Conservation (phyloP, 2,888 invertebrate species). For the Trypoxylon attenuatum region DNA sequence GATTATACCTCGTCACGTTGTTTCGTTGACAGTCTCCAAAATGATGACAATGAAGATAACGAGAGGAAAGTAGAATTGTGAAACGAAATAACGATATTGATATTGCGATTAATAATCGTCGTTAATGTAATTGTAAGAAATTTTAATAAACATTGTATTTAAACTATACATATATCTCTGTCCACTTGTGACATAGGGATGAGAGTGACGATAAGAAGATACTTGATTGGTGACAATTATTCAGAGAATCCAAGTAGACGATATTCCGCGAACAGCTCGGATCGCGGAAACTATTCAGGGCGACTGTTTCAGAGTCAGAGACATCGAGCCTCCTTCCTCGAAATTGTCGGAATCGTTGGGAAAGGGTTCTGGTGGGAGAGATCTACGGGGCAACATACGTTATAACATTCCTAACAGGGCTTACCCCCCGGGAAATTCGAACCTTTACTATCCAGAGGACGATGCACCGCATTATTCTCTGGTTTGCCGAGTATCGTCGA, state of each 20-base stretch:
- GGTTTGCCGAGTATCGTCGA: no score
- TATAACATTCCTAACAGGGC: slow-evolving; percentile 14
- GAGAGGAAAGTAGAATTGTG: no score
- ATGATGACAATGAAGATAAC: no score
- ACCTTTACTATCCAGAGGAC: background rate
- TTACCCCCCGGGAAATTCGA: slow-evolving; percentile 7
- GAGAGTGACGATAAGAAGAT: background rate
- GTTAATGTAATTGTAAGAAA: no score
- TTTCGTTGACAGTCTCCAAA: no score
- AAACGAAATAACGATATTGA: no score
- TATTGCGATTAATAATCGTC: no score
- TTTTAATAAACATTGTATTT: no score
- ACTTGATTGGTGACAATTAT: slow-evolving; percentile 23
- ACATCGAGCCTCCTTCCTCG: slow-evolving; percentile 17
- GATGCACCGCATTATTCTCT: no score
- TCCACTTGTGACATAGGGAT: background rate
- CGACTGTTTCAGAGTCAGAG: slow-evolving; percentile 40
- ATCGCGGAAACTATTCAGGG: slow-evolving; percentile 48
- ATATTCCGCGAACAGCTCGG: background rate
- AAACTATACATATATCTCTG: background rate
- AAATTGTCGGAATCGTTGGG: slow-evolving; percentile 48
- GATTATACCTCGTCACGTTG: no score
- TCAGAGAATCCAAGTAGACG: slow-evolving; percentile 25
- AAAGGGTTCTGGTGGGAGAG: slow-evolving; percentile 8
- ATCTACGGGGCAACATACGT: slow-evolving; percentile 11